Conservation (phyloP, 2,888 invertebrate genomes). For the Hypena proboscidalis region DNA sequence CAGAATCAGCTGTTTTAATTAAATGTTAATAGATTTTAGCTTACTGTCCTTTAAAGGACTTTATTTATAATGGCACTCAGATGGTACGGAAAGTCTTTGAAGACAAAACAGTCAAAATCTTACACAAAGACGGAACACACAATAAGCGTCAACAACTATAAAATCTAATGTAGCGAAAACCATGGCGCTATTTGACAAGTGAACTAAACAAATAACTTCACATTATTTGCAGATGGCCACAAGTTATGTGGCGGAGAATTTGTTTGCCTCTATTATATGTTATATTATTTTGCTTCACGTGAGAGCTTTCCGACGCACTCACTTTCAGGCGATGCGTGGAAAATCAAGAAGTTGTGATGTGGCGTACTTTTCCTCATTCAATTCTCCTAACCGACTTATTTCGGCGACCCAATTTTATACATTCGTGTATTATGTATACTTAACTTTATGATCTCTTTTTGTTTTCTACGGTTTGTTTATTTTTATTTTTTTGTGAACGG, state of each 20-base stretch:
- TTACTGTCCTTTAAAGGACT: too few species aligned
- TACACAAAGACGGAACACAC: not conserved
- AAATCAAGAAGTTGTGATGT: constrained; percentile 25
- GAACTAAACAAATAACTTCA: constrained; percentile 12
- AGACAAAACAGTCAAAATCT: not conserved
- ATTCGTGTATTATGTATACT: too few species aligned
- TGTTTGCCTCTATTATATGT: constrained; percentile 11
- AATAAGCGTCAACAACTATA: not conserved
- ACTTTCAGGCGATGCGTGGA: constrained; percentile 20
- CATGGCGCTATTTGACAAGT: not conserved
- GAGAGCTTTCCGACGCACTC: constrained; percentile 18
- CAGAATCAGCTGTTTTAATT: too few species aligned
- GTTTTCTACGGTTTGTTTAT: too few species aligned
- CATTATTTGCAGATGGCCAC: constrained; percentile 22
- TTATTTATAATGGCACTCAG: too few species aligned
- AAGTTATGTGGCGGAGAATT: constrained; percentile 13
- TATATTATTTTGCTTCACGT: constrained; percentile 13
- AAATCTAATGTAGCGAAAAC: not conserved
- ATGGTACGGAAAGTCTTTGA: not conserved
- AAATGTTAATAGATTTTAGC: too few species aligned
- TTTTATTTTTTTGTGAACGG: too few species aligned
- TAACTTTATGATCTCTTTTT: too few species aligned
- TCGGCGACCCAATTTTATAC: too few species aligned
- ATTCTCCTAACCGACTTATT: constrained; percentile 10
- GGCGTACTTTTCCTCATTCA: constrained; percentile 29